These are phyloP conservation scores for Periophthalmodon schlosseri DNA, from an alignment of 2,113 vertebrate genomes.

Conservation along the genomic window DNA sequence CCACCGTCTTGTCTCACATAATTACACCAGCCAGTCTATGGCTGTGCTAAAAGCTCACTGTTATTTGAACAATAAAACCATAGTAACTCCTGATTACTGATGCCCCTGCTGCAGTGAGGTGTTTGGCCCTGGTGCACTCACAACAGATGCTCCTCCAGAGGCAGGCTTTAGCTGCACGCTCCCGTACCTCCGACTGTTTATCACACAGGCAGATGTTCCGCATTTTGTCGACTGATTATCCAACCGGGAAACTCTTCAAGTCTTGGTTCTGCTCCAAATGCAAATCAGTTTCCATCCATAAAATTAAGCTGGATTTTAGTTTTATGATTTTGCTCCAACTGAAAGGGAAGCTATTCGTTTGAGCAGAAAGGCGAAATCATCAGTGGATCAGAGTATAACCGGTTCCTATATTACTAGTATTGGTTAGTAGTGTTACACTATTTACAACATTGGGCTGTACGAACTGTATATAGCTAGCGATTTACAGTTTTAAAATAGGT, in stretches of 20 bases:
- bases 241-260: constrained; percentile 1
- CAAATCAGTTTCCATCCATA: background rate
- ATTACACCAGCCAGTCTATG: too few species aligned
- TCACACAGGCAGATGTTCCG: background rate
- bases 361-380: background rate
- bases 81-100: background rate
- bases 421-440: too few species aligned
- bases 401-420: too few species aligned
- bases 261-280: constrained; percentile 1
- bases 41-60: background rate
- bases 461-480: too few species aligned
- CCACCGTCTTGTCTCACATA: too few species aligned
- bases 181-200: background rate
- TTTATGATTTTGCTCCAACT: background rate
- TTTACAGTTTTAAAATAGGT: too few species aligned
- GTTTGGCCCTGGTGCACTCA: background rate
- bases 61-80: background rate
- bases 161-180: background rate
- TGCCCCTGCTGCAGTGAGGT: background rate
- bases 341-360: background rate
- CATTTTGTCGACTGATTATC: background rate
- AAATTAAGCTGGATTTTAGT: background rate
- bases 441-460: too few species aligned
- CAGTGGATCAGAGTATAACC: too few species aligned
- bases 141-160: background rate